Evolutionary conservation across 2,888 invertebrate genomes (phyloP).

Genomic region (Agrypnus murinus): DNA sequence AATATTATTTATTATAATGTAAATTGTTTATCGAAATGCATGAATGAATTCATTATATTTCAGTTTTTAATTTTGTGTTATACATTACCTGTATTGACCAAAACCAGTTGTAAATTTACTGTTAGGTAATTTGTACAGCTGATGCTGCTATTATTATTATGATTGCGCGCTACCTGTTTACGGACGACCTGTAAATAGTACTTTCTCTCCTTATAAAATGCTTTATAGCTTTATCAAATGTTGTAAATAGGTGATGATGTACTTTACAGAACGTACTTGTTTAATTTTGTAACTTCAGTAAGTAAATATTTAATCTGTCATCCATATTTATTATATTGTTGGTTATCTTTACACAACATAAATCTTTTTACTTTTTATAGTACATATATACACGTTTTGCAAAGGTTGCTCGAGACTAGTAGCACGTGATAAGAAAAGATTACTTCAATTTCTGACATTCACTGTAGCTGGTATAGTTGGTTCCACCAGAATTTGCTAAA

Average conservation of each 20-base stretch:
- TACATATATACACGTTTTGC: no score
- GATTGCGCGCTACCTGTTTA: conserved; percentile 17
- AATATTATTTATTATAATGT: no score
- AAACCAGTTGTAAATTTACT: conserved; percentile 16
- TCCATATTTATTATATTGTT: no score
- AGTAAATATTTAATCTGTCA: no score
- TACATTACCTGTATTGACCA: background rate
- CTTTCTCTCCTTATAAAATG: conserved; percentile 39
- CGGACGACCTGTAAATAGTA: conserved; percentile 24
- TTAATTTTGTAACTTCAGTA: background rate
- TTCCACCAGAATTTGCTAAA: no score
- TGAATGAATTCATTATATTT: background rate
- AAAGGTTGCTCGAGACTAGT: no score
- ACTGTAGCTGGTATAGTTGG: no score
- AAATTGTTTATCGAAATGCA: conserved; percentile 12
- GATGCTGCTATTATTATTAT: conserved; percentile 18
- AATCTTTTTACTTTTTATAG: no score
- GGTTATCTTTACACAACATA: no score
- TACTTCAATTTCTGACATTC: no score
- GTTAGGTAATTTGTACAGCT: conserved; percentile 10
- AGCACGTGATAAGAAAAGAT: no score
- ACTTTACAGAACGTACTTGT: background rate
- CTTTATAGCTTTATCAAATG: conserved; percentile 23
- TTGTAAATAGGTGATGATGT: background rate
- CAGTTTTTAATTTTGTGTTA: conserved; percentile 1